A percentile compares a stretch with the other conserved stretches of the same genome.
These are phyloP conservation scores for Carassius gibelio DNA, from an alignment of 2,113 vertebrate genomes.

Conservation along the genomic window DNA sequence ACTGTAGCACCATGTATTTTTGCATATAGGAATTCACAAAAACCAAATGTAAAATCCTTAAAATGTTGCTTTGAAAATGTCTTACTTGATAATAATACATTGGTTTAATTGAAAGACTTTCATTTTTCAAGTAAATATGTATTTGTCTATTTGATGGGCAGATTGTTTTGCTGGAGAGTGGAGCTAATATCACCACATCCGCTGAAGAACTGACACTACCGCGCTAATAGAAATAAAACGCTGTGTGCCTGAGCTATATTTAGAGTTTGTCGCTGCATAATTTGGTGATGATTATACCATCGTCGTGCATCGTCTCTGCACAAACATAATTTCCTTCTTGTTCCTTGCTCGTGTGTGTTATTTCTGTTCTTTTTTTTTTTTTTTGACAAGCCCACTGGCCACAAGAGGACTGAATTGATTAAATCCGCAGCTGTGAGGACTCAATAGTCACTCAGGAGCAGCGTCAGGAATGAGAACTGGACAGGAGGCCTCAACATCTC, in stretches of 20 bases:
- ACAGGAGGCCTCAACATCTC: slow-evolving; percentile 13
- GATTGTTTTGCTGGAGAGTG: background rate
- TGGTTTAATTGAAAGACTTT: background rate
- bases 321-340: slow-evolving; percentile 1
- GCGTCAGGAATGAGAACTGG: slow-evolving; percentile 1
- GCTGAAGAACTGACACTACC: background rate
- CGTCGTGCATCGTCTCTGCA: background rate
- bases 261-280: slow-evolving; percentile 30
- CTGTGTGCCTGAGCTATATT: background rate
- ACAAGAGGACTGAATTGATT: slow-evolving; percentile 16
- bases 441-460: slow-evolving; percentile 20
- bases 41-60: too few species aligned
- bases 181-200: background rate
- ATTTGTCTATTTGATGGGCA: background rate
- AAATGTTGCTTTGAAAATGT: background rate
- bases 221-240: slow-evolving; percentile 15
- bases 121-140: background rate
- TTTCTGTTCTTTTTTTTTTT: background rate
- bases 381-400: background rate
- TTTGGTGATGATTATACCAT: slow-evolving; percentile 25
- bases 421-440: slow-evolving; percentile 29
- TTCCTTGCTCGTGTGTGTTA: background rate
- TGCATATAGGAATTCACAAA: background rate
- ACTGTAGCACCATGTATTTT: background rate
- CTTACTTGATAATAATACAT: background rate